Evolutionary conservation across 2,888 invertebrate genomes (phyloP), one percentile per base, ranked within the genome.

Genomic region (Seladonia tumulorum): DNA sequence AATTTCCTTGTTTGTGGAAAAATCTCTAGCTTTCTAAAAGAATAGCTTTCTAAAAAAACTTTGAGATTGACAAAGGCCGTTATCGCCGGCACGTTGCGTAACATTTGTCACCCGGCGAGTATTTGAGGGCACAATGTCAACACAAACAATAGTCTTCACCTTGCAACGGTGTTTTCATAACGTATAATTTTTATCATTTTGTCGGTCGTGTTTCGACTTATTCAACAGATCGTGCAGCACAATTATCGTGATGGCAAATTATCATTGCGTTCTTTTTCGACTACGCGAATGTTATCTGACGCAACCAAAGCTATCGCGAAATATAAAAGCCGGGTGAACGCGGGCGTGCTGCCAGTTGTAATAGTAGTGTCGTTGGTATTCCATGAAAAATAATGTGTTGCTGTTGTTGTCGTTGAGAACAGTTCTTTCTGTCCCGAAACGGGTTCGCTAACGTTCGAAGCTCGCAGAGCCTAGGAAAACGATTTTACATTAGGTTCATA

Each of bases 281-380:
- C 83, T 84, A 88, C 76, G 81, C 74, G 80, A 88, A 85, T 75
- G 71, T 68, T 89, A 90, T 93, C 93, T 94, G 94, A 94, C 93
- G 94, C 94, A 94, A 94, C 89, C 87, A 90, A 90, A 87, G 89
- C 85, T 92, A 92, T 93, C 94, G 89, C 89, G 85, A 91, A 91
- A 92, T 94, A 94, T 94, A 94, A 93, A 94, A 94, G 94, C 92
- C 81, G 88, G 86, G 86, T 84, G 86, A 86, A 84, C 90, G 89
- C 73, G 85, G 83, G 86, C 83, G 82, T 81, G 82, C 79, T 83
- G 89, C 90, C 93, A 94, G 93, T 93, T 77, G 87, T 78, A 85
- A 89, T 87, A 85, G 74, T 86, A 81, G 73, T 89, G 76, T 45
- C 81, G 57, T 76, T 66, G 63, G 86, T 57, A 63, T 82, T 83